phyloP scores from a whole-genome alignment of 2,113 vertebrate species.

The Callipepla californica region DNA sequence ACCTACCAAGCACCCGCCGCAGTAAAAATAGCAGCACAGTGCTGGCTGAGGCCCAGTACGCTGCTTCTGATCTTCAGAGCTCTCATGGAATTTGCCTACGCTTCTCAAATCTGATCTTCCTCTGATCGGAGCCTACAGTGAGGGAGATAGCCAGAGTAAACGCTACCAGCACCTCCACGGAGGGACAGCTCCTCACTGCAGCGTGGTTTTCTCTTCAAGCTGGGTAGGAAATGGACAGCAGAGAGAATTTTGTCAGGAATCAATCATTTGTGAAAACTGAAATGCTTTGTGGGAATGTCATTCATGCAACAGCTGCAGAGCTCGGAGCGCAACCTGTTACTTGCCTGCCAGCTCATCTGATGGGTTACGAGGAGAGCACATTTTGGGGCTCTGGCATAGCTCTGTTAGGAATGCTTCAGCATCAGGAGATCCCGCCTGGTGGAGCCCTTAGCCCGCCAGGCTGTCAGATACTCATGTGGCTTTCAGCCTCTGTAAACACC shows the following conservation, averaged over 20 bases:
- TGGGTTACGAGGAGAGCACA: background rate
- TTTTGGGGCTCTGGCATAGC: background rate
- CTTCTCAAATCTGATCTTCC: background rate
- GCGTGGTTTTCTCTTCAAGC: background rate
- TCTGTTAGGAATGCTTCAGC: background rate
- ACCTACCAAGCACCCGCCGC: background rate
- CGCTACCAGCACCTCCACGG: rapidly evolving
- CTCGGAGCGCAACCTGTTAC: rapidly evolving
- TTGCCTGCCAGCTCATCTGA: rapidly evolving
- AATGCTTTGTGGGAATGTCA: background rate
- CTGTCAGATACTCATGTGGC: background rate
- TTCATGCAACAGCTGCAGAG: background rate
- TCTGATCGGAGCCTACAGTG: background rate
- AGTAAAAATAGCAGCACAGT: background rate
- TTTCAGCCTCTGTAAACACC: background rate
- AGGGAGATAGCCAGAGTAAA: background rate
- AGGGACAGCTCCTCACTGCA: rapidly evolving
- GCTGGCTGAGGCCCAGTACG: background rate
- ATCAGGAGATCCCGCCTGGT: background rate
- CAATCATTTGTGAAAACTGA: background rate
- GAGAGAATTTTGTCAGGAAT: background rate
- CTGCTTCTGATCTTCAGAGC: background rate
- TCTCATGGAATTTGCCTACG: rapidly evolving
- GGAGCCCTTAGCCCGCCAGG: background rate
- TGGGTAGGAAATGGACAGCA: background rate